phyloP scores from a whole-genome alignment of 2,113 vertebrate genomes.

The Petaurus breviceps region DNA sequence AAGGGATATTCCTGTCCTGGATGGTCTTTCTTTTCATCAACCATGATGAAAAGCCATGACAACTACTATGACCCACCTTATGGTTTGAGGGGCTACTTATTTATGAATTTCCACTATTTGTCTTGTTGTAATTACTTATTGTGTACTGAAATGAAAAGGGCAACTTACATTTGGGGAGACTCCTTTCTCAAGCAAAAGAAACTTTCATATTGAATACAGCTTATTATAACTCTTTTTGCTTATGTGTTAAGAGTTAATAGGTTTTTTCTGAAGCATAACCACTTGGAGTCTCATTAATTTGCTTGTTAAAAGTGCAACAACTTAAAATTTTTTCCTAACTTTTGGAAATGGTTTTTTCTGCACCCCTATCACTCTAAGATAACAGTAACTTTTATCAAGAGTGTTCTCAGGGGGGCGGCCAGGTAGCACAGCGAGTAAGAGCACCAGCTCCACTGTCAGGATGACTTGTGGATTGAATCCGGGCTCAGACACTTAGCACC shows the following conservation, averaged over 20 bases:
- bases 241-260: neutral
- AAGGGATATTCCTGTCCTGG: too few relatives aligned
- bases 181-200: neutral
- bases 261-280: neutral
- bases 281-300: neutral
- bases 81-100: too few relatives aligned
- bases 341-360: neutral
- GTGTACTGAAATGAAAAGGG: neutral
- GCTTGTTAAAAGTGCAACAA: neutral
- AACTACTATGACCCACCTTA: too few relatives aligned
- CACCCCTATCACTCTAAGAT: neutral
- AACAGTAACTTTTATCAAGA: neutral
- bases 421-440: too few relatives aligned
- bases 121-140: neutral
- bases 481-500: too few relatives aligned
- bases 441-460: too few relatives aligned
- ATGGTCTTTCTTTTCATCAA: too few relatives aligned
- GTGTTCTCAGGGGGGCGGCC: neutral
- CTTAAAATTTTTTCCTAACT: neutral
- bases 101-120: too few relatives aligned
- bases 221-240: neutral
- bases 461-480: too few relatives aligned
- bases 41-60: too few relatives aligned
- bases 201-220: neutral
- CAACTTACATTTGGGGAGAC: neutral